Conservation (phyloP, 2,888 invertebrate genomes). For the Laothoe populi region DNA sequence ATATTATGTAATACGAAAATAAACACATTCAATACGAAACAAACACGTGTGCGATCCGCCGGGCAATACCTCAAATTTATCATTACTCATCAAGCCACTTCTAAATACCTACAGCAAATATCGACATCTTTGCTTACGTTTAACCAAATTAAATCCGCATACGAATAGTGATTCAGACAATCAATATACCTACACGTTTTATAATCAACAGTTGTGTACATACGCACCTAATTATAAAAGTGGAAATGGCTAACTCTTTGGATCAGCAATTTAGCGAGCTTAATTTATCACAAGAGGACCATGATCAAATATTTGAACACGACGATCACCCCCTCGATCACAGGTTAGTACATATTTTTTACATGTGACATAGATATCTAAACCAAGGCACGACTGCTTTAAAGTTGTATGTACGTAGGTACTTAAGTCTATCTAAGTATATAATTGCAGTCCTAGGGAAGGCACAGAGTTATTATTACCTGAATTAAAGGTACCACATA, state of each 20-base stretch:
- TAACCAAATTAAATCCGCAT: neutral
- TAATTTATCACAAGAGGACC: conserved; percentile 88
- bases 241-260: conserved; percentile 80
- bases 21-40: conserved; percentile 59
- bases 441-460: no score
- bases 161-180: neutral
- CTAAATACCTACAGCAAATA: conserved; percentile 28
- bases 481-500: no score
- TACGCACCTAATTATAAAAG: conserved; percentile 33
- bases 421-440: no score
- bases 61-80: conserved; percentile 34
- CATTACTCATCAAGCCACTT: conserved; percentile 21
- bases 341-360: conserved; percentile 72
- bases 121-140: neutral
- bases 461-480: no score
- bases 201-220: neutral
- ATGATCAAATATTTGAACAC: conserved; percentile 90
- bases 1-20: conserved; percentile 73
- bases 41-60: conserved; percentile 69
- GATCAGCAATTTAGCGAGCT: conserved; percentile 89
- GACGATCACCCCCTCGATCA: conserved; percentile 83
- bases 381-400: no score
- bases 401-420: no score
- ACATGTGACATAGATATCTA: no score
- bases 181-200: conserved; percentile 9